A percentile compares a stretch with the other conserved stretches of the same genome.
Evolutionary conservation across 2,888 invertebrate genomes (phyloP).

Genomic region (Calameuta pallipes): DNA sequence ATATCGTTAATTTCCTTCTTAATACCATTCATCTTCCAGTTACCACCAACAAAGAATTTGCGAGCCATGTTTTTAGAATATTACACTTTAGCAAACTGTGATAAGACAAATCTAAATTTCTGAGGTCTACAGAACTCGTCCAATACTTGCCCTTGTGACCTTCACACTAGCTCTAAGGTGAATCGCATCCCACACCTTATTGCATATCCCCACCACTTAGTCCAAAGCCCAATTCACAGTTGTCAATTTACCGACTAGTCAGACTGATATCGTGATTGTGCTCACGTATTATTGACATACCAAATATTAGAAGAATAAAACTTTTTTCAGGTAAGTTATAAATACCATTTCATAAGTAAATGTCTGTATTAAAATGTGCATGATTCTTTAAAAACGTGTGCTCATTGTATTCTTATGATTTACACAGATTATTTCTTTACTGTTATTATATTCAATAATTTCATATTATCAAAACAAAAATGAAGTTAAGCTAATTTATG

Average conservation of each 20-base stretch:
- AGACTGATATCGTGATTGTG: neutral
- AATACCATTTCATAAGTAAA: neutral
- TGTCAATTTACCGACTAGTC: no score
- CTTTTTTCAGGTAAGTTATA: neutral
- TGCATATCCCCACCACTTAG: neutral
- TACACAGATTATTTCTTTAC: neutral
- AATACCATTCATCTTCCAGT: constrained; percentile 99
- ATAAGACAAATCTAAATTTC: neutral
- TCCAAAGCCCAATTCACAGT: neutral
- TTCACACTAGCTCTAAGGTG: constrained; percentile 17
- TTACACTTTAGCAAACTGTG: neutral
- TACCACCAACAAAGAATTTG: constrained; percentile 98
- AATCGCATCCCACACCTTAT: neutral
- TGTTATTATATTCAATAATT: neutral
- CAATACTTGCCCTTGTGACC: constrained; percentile 13
- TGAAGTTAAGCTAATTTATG: neutral
- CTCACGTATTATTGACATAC: neutral
- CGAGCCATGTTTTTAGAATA: constrained; percentile 71
- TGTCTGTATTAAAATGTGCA: neutral
- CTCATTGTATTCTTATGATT: neutral
- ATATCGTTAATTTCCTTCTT: constrained; percentile 87
- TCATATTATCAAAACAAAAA: neutral
- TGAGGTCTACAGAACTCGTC: neutral
- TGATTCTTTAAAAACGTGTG: neutral
- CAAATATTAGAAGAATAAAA: neutral